These are phyloP conservation scores for Pseudachorutes palmiensis DNA, from an alignment of 1,140 invertebrate species.

Conservation along the genomic window DNA sequence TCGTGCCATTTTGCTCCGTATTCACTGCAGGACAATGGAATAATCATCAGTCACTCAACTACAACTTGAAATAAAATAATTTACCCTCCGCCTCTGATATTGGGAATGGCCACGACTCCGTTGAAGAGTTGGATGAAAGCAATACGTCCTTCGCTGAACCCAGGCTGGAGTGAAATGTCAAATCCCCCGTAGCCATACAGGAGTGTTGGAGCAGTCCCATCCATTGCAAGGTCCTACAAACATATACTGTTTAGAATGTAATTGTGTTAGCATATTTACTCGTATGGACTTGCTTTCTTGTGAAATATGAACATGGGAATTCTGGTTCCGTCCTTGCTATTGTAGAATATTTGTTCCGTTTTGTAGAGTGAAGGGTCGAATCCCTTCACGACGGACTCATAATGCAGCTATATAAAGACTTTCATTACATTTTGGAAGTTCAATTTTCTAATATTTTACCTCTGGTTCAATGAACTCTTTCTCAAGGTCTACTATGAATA, in stretches of 20 bases:
- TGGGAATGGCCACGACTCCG: constrained; percentile 82
- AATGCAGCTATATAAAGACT: constrained; percentile 57
- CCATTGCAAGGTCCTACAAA: constrained; percentile 40
- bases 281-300: constrained; percentile 69
- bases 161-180: constrained; percentile 81
- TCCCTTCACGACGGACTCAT: constrained; percentile 72
- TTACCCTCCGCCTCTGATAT: constrained; percentile 91
- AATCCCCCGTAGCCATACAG: constrained; percentile 98
- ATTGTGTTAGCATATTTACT: too few relatives aligned
- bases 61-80: constrained; percentile 28
- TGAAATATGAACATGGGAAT: constrained; percentile 96
- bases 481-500: constrained; percentile 77
- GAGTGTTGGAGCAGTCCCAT: constrained; percentile 67
- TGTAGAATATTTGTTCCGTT: constrained; percentile 86
- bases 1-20: constrained; percentile 98
- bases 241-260: too few relatives aligned
- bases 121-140: constrained; percentile 85
- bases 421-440: too few relatives aligned
- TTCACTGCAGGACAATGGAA: constrained; percentile 54
- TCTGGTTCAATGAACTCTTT: constrained; percentile 55
- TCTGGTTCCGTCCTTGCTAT: constrained; percentile 88
- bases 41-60: background rate
- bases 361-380: constrained; percentile 74
- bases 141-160: constrained; percentile 69
- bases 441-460: too few relatives aligned